Percentiles rank a stretch among this genome's conserved stretches.
Evolutionary conservation across 2,888 invertebrate genomes (phyloP).

Genomic region (Drosophila helvetica): DNA sequence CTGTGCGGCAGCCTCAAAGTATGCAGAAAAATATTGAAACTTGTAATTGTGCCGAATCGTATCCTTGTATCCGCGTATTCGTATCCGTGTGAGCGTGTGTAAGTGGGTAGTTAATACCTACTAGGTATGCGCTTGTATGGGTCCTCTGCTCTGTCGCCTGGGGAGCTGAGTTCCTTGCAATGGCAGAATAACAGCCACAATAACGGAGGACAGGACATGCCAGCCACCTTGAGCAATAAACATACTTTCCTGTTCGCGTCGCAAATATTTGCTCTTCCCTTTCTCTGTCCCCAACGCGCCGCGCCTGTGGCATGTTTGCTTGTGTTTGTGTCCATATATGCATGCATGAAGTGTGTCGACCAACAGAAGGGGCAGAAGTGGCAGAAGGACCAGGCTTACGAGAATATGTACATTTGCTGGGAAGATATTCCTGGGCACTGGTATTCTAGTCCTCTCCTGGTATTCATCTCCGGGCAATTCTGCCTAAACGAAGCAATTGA

Average conservation of each 20-base stretch:
- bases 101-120: too few species aligned
- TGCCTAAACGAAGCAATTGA: not conserved
- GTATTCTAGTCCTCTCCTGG: not conserved
- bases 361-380: not conserved
- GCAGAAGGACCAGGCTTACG: too few species aligned
- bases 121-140: not conserved
- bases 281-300: not conserved
- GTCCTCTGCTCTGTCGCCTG: constrained; percentile 1
- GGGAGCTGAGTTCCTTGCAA: constrained; percentile 2
- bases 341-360: not conserved
- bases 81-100: not conserved
- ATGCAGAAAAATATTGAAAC: constrained; percentile 34
- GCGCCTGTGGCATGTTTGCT: not conserved
- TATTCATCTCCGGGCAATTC: not conserved
- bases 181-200: not conserved
- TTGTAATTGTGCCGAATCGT: constrained; percentile 33
- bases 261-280: constrained; percentile 15
- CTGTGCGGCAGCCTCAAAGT: too few species aligned
- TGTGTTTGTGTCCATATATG: not conserved
- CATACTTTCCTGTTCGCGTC: constrained; percentile 6
- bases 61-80: too few species aligned
- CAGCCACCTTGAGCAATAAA: constrained; percentile 22
- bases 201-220: constrained; percentile 2
- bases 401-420: too few species aligned
- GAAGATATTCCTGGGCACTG: not conserved